Conservation (phyloP, 2,113 vertebrate species). For the Falco punctatus region DNA sequence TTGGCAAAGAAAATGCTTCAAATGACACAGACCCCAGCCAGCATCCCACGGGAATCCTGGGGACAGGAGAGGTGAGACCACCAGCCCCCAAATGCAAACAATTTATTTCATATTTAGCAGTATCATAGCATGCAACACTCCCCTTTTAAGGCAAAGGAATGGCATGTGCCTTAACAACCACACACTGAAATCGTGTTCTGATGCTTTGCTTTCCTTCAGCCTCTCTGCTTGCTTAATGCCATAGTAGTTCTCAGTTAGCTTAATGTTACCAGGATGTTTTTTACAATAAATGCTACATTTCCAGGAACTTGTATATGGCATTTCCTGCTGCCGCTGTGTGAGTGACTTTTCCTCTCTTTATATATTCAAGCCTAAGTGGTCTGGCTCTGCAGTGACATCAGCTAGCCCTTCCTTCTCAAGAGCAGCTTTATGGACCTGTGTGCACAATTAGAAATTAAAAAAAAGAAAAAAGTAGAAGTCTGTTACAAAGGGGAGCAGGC, state of each 20-base stretch:
- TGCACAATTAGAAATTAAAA: neutral
- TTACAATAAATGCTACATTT: neutral
- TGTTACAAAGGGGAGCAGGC: neutral
- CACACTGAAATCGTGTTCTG: neutral
- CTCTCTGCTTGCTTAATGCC: neutral
- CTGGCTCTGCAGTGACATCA: accelerated
- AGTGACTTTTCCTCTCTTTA: neutral
- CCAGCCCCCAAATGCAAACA: neutral
- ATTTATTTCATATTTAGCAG: neutral
- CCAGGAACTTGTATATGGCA: neutral
- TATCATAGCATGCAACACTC: neutral
- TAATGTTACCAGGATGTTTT: neutral
- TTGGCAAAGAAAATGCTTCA: neutral
- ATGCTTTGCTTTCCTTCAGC: neutral
- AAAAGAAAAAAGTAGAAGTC: neutral
- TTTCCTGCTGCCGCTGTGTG: neutral
- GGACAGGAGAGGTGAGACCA: neutral
- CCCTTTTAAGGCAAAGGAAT: neutral
- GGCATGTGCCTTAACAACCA: neutral
- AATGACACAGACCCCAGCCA: neutral
- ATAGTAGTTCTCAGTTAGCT: neutral
- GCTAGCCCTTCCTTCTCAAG: neutral
- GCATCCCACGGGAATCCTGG: neutral
- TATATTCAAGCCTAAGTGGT: accelerated
- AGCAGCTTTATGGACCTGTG: neutral